Base-by-base conservation (phyloP, 2,888 invertebrate species). In the Eristalis tenax region DNA sequence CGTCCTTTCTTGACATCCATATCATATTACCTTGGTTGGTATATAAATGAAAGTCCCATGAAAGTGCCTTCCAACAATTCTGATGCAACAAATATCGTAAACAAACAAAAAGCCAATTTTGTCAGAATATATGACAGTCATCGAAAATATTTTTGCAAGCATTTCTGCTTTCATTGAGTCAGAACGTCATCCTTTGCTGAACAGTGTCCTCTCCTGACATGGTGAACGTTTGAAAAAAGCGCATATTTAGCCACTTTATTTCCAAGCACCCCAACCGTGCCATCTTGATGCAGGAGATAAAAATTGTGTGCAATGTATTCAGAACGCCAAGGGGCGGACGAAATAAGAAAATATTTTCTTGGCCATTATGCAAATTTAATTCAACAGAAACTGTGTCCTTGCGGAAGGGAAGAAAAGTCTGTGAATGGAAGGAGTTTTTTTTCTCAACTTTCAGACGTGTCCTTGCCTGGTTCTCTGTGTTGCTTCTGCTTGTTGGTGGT, bases 291-390 rank as follows among this genome's bases (percentile, higher is more conserved):
- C 82, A 77, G 28, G 73, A 82, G 77, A 86, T 86, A 82, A 86
- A 86, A 86, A 78, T 82, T 86, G 74, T 78, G 28, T 86, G 81
- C 86, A 82, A 74, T 83, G 74, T 79, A 83, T 78, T 75, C 82
- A 83, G 75, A 83, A 83, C 50, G 79, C 57, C 70, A 83, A 78
- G 78, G 74, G 66, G 68, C 57, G 57, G n/a, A 82, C 56, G 68
- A 79, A 71, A 78, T 86, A 86, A 86, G 86, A 86, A 86, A 86
- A 86, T 86, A 86, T 86, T 83, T 86, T 86, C 83, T 83, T 86
- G 74, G 78, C 79, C 86, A 86, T 86, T 86, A 86, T 86, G 83
- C 63, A 86, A 86, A 86, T 86, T 86, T 86, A 83, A 83, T 83
- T 86, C 86, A 86, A 83, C 86, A 83, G 79, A 83, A 74, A 74